Evolutionary conservation across 2,113 vertebrate species (phyloP).

Genomic region (Podilymbus podiceps): DNA sequence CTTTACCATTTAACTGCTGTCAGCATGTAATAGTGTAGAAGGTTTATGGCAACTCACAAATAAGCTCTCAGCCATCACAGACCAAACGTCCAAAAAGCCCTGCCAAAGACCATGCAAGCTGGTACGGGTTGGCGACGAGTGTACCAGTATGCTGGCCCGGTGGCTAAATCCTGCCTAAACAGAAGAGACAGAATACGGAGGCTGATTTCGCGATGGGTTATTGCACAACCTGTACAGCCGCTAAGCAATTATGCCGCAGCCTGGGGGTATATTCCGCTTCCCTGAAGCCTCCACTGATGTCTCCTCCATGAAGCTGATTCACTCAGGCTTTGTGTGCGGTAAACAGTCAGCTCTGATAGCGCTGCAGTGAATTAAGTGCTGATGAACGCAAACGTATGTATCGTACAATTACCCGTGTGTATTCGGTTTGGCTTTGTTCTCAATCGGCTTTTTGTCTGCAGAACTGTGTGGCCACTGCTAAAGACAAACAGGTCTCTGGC

Average conservation of each 20-base stretch:
- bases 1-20: background rate
- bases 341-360: background rate
- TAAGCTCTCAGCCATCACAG: background rate
- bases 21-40: background rate
- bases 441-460: background rate
- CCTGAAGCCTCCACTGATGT: background rate
- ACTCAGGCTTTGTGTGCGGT: background rate
- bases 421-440: background rate
- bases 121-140: fast-evolving
- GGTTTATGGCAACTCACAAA: background rate
- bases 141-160: background rate
- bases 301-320: background rate
- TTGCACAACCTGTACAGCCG: background rate
- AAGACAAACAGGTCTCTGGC: background rate
- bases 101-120: fast-evolving
- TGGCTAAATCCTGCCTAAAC: background rate
- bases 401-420: fast-evolving
- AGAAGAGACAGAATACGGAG: background rate
- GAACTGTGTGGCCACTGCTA: background rate
- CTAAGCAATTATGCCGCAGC: background rate
- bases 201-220: background rate
- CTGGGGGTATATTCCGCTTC: background rate
- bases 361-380: background rate
- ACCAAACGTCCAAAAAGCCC: background rate
- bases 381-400: background rate